phyloP scores from a whole-genome alignment of 2,113 vertebrate species.

The Mesembrinibis cayennensis region DNA sequence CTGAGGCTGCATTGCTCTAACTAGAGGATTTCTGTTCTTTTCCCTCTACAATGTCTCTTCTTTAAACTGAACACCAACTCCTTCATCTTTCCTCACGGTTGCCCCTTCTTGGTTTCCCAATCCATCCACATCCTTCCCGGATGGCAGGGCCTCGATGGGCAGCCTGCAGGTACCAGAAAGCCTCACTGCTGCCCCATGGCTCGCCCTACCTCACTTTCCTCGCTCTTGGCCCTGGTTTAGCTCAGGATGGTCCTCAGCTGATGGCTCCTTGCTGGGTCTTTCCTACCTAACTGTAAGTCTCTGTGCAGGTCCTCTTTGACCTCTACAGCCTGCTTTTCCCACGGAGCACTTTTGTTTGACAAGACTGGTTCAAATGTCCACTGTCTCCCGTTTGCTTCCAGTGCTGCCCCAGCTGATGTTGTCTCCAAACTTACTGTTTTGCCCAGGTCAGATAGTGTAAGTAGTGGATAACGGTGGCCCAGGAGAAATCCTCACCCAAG shows the following conservation, averaged over 20 bases:
- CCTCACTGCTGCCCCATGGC: accelerated
- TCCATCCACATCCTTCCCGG: accelerated
- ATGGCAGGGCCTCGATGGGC: accelerated
- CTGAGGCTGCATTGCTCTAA: accelerated
- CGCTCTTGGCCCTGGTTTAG: accelerated
- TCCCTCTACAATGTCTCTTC: not conserved
- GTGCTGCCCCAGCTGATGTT: not conserved
- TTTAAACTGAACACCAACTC: not conserved
- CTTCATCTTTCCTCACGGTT: not conserved
- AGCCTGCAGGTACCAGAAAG: not conserved
- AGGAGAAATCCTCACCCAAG: not conserved
- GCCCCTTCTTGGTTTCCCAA: not conserved
- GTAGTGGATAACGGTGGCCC: not conserved
- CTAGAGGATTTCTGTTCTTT: not conserved
- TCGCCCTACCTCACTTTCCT: not conserved
- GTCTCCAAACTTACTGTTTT: not conserved
- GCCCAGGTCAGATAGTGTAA: accelerated
- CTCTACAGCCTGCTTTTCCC: not conserved
- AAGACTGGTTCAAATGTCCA: too few relatives aligned
- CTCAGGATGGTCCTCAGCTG: not conserved
- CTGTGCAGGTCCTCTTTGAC: accelerated
- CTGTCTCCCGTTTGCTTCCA: not conserved
- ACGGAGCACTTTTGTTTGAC: accelerated
- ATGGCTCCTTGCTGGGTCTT: not conserved
- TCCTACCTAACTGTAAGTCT: not conserved